phyloP scores from a whole-genome alignment of 1,140 invertebrate genomes.

The Ceratitis capitata region DNA sequence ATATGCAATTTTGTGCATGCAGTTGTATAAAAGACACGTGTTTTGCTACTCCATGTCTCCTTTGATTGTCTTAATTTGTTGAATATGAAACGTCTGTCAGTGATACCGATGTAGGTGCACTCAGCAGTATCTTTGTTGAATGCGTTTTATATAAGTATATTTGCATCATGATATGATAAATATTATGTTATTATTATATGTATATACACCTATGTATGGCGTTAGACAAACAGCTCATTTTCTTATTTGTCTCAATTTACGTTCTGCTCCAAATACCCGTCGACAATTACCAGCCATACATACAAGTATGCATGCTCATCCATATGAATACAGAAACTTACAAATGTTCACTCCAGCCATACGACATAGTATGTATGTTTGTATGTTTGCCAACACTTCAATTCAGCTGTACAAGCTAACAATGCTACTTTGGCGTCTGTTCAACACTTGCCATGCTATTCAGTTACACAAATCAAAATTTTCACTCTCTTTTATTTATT shows the following conservation, averaged over 20 bases:
- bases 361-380: neutral
- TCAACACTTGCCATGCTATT: constrained; percentile 16
- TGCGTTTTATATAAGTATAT: too few relatives aligned
- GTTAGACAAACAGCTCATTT: neutral
- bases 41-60: too few relatives aligned
- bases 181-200: too few relatives aligned
- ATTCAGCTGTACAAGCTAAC: too few relatives aligned
- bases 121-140: too few relatives aligned
- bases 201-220: neutral
- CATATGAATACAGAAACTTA: too few relatives aligned
- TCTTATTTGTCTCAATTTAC: constrained; percentile 30
- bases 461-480: constrained; percentile 31
- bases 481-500: neutral
- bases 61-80: too few relatives aligned
- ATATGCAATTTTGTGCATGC: neutral
- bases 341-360: too few relatives aligned
- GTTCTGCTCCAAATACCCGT: constrained; percentile 14
- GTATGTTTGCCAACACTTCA: neutral
- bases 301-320: too few relatives aligned
- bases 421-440: neutral
- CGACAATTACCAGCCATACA: neutral
- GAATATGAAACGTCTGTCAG: too few relatives aligned
- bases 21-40: too few relatives aligned
- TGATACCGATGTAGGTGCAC: neutral
- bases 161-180: too few relatives aligned